A percentile compares a stretch with the other conserved stretches of the same genome.
Conservation (phyloP, 2,888 invertebrate genomes). For the Timema cristinae region DNA sequence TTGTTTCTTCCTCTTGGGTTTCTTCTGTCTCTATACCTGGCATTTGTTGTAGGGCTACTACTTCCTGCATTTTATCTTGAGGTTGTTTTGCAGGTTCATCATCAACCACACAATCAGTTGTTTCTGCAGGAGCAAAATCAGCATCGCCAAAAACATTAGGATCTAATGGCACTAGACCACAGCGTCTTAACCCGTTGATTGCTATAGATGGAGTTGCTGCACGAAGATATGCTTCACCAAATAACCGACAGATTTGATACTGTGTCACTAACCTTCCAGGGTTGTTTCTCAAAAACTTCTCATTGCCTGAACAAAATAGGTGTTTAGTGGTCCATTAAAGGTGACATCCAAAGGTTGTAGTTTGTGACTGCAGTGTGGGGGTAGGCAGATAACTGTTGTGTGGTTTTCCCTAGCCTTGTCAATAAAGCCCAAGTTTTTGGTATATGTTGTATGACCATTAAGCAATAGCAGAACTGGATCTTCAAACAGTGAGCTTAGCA, state of each 20-base stretch:
- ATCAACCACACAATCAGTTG: conserved; percentile 1
- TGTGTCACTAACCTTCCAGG: conserved; percentile 37
- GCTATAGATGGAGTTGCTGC: conserved; percentile 7
- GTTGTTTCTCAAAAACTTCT: conserved; percentile 35
- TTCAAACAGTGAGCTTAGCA: conserved; percentile 33
- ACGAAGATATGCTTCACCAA: neutral
- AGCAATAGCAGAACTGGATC: conserved; percentile 38
- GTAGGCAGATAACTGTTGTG: conserved; percentile 17
- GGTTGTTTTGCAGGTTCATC: neutral
- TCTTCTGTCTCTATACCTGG: too few species aligned
- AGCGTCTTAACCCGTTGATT: neutral
- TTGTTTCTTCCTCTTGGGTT: too few species aligned
- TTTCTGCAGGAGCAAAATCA: neutral
- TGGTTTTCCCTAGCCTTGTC: conserved; percentile 35
- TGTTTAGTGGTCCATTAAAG: conserved; percentile 38
- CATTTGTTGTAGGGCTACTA: too few species aligned
- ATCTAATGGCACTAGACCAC: neutral
- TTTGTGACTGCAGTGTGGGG: conserved; percentile 10
- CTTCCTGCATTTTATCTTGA: too few species aligned
- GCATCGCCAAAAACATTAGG: neutral
- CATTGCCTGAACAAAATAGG: conserved; percentile 37
- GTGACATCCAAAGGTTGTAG: conserved; percentile 40
- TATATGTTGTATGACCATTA: conserved; percentile 39
- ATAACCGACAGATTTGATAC: neutral
- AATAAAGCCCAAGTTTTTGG: conserved; percentile 38